Conservation (phyloP, 2,797 vertebrate species). For the Platalea minor region DNA sequence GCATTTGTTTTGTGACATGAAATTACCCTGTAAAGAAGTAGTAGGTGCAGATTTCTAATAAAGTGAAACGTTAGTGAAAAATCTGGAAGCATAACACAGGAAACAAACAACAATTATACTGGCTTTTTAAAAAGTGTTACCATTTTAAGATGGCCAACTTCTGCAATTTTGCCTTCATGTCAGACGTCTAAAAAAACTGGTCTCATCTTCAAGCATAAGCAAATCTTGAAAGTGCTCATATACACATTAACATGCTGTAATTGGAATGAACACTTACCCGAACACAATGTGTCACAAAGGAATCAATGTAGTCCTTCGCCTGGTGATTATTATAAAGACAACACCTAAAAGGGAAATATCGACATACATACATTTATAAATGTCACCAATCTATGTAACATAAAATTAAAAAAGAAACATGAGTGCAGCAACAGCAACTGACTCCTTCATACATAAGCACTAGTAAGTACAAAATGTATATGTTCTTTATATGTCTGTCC, state of each 20-base stretch:
- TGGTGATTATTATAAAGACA: conserved; percentile 98
- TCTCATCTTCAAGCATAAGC: not conserved
- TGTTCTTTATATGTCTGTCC: not conserved
- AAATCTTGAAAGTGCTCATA: not conserved
- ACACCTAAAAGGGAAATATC: conserved; percentile 80
- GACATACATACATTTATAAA: not conserved
- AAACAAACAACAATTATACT: not conserved
- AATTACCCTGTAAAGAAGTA: not conserved
- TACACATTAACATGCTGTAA: not conserved
- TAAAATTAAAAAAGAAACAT: not conserved
- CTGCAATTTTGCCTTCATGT: not conserved
- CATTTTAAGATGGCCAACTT: not conserved
- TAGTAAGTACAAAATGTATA: not conserved
- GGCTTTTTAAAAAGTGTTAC: not conserved
- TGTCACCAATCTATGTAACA: not conserved
- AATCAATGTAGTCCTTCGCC: conserved; percentile 98
- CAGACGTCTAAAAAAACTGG: not conserved
- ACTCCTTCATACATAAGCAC: not conserved
- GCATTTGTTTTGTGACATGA: not conserved
- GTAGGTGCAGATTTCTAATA: not conserved
- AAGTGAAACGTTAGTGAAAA: not conserved
- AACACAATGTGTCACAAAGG: conserved; percentile 96
- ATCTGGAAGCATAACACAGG: not conserved
- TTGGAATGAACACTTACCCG: conserved; percentile 79
- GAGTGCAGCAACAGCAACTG: not conserved